These are phyloP conservation scores for Amphimedon queenslandica DNA, from an alignment of 37 sponge, comb jelly and placozoan genomes.

Conservation along the genomic window DNA sequence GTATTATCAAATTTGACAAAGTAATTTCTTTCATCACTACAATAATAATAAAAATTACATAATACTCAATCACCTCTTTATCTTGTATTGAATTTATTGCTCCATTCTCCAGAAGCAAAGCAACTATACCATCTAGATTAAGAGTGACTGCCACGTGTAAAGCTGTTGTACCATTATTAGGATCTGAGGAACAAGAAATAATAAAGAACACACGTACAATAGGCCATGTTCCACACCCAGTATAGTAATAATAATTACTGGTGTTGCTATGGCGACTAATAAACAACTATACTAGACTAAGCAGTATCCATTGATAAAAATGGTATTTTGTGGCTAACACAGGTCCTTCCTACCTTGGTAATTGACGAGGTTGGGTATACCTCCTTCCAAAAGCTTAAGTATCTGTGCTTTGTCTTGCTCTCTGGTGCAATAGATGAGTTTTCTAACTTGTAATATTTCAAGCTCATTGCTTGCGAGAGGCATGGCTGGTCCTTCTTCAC, in stretches of 20 bases:
- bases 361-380: slow-evolving; percentile 69
- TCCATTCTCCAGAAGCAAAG: slow-evolving; percentile 63
- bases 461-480: slow-evolving; percentile 71
- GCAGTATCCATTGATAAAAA: too few species aligned
- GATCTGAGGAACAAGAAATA: slow-evolving; percentile 52
- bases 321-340: too few species aligned
- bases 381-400: slow-evolving; percentile 67
- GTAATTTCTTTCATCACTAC: too few species aligned
- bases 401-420: slow-evolving; percentile 70
- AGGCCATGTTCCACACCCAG: too few species aligned
- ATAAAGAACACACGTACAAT: too few species aligned
- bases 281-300: too few species aligned
- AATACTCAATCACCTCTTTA: neutral
- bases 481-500: too few species aligned
- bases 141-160: slow-evolving; percentile 76
- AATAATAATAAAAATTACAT: too few species aligned
- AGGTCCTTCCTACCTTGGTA: slow-evolving; percentile 69
- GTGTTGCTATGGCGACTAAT: too few species aligned
- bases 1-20: too few species aligned
- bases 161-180: slow-evolving; percentile 66
- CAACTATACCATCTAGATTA: slow-evolving; percentile 61
- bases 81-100: slow-evolving; percentile 50
- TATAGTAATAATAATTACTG: too few species aligned
- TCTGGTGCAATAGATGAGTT: slow-evolving; percentile 85
- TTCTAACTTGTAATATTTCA: slow-evolving; percentile 87